These are phyloP conservation scores for Saxidomus purpurata DNA, from an alignment of 1,140 invertebrate species.

Conservation along the genomic window DNA sequence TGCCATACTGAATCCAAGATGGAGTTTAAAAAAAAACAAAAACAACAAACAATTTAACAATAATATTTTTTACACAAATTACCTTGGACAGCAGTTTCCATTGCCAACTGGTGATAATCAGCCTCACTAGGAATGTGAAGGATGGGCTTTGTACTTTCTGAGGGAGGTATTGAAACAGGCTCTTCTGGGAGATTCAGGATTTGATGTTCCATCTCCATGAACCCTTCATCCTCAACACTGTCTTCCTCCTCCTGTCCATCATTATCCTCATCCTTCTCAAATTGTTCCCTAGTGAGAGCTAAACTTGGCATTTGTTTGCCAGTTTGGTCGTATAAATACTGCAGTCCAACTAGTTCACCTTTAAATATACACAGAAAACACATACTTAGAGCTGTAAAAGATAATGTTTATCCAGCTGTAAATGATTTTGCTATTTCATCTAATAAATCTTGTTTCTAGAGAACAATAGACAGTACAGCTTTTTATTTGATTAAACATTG, in stretches of 20 bases:
- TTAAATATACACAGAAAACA: constrained; percentile 44
- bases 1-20: background rate
- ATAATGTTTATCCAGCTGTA: background rate
- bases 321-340: constrained; percentile 69
- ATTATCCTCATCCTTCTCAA: constrained; percentile 48
- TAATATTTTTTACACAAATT: constrained; percentile 48
- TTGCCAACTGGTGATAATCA: constrained; percentile 57
- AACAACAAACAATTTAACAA: background rate
- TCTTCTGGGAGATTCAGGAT: constrained; percentile 6
- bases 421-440: background rate
- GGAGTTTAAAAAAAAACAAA: background rate
- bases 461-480: background rate
- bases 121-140: constrained; percentile 48
- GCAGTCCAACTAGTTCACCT: constrained; percentile 69
- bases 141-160: constrained; percentile 30
- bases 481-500: background rate
- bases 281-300: constrained; percentile 13
- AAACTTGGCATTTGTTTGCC: constrained; percentile 13
- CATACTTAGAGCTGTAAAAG: background rate
- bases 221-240: constrained; percentile 60
- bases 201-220: constrained; percentile 22
- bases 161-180: background rate
- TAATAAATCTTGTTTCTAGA: background rate
- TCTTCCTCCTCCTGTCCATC: constrained; percentile 9
- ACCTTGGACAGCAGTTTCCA: constrained; percentile 57